phyloP scores from a whole-genome alignment of 1,140 invertebrate species.

The Bemisia tabaci region DNA sequence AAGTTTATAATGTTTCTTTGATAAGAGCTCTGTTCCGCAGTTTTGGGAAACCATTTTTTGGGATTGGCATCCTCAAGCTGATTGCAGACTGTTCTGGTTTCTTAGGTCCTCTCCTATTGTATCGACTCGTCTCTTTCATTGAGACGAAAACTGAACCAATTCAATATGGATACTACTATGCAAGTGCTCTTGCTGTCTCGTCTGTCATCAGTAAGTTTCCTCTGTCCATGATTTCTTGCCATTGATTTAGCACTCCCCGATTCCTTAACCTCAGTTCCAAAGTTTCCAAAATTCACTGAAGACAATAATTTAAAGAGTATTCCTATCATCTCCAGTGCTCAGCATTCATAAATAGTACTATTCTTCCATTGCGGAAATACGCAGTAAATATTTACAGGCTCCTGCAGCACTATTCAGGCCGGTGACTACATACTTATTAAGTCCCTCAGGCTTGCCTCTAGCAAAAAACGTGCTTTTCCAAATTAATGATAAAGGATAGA shows the following conservation, averaged over 20 bases:
- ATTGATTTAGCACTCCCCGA: too few relatives aligned
- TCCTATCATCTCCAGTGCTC: too few relatives aligned
- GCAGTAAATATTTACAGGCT: too few relatives aligned
- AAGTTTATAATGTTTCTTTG: slow-evolving; percentile 16
- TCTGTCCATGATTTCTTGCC: slow-evolving; percentile 5
- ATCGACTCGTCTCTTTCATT: slow-evolving; percentile 64
- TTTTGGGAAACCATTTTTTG: slow-evolving; percentile 79
- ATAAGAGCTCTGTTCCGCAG: slow-evolving; percentile 29
- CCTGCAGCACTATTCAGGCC: too few relatives aligned
- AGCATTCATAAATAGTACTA: too few relatives aligned
- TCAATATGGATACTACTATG: slow-evolving; percentile 64
- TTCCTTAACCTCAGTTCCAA: neutral
- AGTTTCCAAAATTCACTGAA: too few relatives aligned
- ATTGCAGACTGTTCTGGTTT: slow-evolving; percentile 70
- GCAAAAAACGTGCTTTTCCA: too few relatives aligned
- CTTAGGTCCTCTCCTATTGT: slow-evolving; percentile 76
- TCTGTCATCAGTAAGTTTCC: slow-evolving; percentile 43
- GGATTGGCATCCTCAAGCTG: slow-evolving; percentile 75
- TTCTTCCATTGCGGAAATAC: too few relatives aligned
- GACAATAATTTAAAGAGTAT: too few relatives aligned
- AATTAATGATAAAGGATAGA: too few relatives aligned
- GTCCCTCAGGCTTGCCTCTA: too few relatives aligned
- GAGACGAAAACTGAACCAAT: slow-evolving; percentile 53
- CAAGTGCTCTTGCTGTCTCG: slow-evolving; percentile 48
- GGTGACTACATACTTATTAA: too few relatives aligned